Evolutionary conservation across 2,797 vertebrate species (phyloP), one percentile per base, ranked within the genome.

Genomic region (Phoebastria nigripes): DNA sequence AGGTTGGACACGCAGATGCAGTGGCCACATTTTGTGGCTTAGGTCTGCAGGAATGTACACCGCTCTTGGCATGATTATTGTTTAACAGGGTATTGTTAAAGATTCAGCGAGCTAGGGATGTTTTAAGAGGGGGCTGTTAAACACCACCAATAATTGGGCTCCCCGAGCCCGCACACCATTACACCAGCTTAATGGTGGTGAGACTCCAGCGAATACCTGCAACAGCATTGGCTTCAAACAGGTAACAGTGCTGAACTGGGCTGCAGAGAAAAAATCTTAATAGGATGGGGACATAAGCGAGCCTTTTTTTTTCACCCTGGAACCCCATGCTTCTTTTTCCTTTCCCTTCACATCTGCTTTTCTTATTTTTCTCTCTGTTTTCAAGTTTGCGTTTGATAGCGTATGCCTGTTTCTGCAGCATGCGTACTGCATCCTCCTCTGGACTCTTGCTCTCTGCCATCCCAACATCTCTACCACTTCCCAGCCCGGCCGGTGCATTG

Each of bases 401-500:
- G 7, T 21, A 4, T 35, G 46, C 20, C 31, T 51, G 17, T 35
- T 51, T 35, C 59, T 80, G 66, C 59, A 56, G 73, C 44, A 12
- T 1, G 9, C 3, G 0, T 15, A 8, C 28, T 15, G 59, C 47
- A n/a, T 77, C 54, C 41, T 85, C 17, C 22, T 39, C n/a, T 13
- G 18, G 29, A 20, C 19, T 44, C 61, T 24, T 15, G n/a, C 49
- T 55, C n/a, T 26, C 33, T 51, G 55, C 29, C 47, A 20, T 9
- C 77, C 51, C 44, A 47, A 3, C 11, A 19, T 31, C 29, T 49
- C 19, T 41, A 2, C 16, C 12, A 2, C 21, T 39, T 31, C 29
- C 17, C 51, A 55, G 37, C 28, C 44, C 0, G 0, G 31, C 18
- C 0, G 0, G 41, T 39, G n/a, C 14, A 2, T 9, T 0, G 20